phyloP scores from a whole-genome alignment of 2,113 vertebrate genomes.

The Grammomys surdaster region DNA sequence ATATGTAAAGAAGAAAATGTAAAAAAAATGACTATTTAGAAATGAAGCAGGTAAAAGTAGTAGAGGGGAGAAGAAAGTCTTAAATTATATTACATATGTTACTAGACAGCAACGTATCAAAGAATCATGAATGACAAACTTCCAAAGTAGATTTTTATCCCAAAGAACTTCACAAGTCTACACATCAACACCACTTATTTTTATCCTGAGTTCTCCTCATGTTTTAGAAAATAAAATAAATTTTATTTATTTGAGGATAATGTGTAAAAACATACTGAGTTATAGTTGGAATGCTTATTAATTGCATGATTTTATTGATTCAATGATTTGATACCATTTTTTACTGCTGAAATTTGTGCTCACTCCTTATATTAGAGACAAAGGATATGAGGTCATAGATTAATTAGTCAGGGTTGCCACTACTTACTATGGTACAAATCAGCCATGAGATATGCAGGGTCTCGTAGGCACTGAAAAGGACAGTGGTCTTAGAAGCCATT shows the following conservation, averaged over 20 bases:
- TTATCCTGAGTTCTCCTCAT: background rate
- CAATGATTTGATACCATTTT: background rate
- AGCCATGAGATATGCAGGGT: background rate
- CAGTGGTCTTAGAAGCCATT: background rate
- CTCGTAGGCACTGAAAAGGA: background rate
- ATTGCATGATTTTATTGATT: background rate
- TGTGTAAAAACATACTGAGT: background rate
- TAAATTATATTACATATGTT: slow-evolving; percentile 42
- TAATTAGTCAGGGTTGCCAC: background rate
- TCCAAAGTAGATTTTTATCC: slow-evolving; percentile 38
- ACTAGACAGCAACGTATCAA: background rate
- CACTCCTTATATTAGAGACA: background rate
- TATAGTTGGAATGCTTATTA: background rate
- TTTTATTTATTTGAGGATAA: slow-evolving; percentile 41
- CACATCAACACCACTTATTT: background rate
- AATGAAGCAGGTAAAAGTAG: slow-evolving; percentile 34
- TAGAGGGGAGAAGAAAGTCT: background rate
- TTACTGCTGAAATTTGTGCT: background rate
- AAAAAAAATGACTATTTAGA: slow-evolving; percentile 32
- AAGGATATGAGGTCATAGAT: background rate
- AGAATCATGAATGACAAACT: slow-evolving; percentile 44
- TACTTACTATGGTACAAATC: background rate
- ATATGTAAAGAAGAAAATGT: slow-evolving; percentile 47
- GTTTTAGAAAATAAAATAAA: slow-evolving; percentile 19
- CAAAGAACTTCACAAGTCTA: background rate